phyloP scores from a whole-genome alignment of 2,113 vertebrate species.

The Butorides virescens region DNA sequence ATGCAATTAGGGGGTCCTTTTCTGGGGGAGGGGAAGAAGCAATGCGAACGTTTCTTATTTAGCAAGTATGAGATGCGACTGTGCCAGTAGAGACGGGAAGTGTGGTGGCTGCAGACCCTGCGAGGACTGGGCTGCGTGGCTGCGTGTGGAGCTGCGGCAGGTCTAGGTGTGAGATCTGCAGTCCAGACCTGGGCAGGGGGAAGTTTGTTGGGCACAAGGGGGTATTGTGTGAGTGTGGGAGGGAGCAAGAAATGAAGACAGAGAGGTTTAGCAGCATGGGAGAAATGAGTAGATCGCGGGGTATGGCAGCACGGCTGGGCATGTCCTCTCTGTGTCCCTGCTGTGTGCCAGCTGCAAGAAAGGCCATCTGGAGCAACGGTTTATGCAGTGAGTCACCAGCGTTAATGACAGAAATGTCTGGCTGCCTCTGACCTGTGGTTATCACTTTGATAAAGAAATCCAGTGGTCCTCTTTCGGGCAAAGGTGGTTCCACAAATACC shows the following conservation, averaged over 20 bases:
- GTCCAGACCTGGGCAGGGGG: background rate
- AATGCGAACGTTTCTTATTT: background rate
- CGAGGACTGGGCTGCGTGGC: accelerated
- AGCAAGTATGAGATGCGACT: background rate
- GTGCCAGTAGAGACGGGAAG: background rate
- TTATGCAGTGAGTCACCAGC: background rate
- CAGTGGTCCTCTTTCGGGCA: background rate
- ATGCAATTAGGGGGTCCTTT: background rate
- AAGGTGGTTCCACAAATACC: background rate
- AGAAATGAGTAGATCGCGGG: background rate
- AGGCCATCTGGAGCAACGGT: background rate
- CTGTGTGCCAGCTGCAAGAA: background rate
- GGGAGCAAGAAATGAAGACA: background rate
- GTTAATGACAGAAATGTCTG: background rate
- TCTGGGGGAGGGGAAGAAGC: background rate
- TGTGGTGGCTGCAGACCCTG: background rate
- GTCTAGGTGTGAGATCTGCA: background rate
- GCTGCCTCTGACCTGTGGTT: background rate
- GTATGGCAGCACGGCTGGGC: background rate
- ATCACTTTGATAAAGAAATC: background rate
- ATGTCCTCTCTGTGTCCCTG: background rate
- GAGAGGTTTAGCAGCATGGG: background rate
- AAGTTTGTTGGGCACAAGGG: background rate
- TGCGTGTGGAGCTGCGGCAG: accelerated
- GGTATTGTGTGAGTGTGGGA: background rate